Conservation (phyloP, 2,113 vertebrate species). For the Podilymbus podiceps region DNA sequence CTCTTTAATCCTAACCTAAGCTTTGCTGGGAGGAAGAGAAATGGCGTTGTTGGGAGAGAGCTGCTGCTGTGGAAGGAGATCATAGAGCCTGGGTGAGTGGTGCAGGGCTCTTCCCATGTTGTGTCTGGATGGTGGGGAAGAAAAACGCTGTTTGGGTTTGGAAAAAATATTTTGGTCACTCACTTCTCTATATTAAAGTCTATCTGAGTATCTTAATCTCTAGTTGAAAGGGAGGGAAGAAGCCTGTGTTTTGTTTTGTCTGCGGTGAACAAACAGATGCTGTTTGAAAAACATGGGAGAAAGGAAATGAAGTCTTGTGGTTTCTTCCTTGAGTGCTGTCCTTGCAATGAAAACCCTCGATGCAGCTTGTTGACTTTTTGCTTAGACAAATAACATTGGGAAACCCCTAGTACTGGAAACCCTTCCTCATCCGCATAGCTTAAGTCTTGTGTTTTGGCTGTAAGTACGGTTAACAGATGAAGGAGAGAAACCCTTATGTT, state of each 20-base stretch:
- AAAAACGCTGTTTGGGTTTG: slow-evolving; percentile 48
- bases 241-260: slow-evolving; percentile 37
- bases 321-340: slow-evolving; percentile 1
- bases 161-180: background rate
- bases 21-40: background rate
- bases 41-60: background rate
- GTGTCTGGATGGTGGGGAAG: slow-evolving; percentile 10
- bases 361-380: slow-evolving; percentile 23
- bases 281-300: slow-evolving; percentile 9
- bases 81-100: fast-evolving
- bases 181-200: background rate
- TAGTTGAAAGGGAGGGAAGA: background rate
- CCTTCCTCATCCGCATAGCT: background rate
- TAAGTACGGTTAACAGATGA: background rate
- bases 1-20: background rate
- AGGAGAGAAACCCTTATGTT: background rate
- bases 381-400: background rate
- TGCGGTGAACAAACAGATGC: background rate
- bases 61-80: background rate
- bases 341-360: background rate
- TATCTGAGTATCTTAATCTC: background rate
- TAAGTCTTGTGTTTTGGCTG: background rate
- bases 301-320: slow-evolving; percentile 20
- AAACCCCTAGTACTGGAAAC: background rate
- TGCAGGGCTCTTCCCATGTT: background rate